These are phyloP conservation scores for Lamellibrachia columna DNA, from an alignment of 2,888 invertebrate genomes.

Conservation along the genomic window DNA sequence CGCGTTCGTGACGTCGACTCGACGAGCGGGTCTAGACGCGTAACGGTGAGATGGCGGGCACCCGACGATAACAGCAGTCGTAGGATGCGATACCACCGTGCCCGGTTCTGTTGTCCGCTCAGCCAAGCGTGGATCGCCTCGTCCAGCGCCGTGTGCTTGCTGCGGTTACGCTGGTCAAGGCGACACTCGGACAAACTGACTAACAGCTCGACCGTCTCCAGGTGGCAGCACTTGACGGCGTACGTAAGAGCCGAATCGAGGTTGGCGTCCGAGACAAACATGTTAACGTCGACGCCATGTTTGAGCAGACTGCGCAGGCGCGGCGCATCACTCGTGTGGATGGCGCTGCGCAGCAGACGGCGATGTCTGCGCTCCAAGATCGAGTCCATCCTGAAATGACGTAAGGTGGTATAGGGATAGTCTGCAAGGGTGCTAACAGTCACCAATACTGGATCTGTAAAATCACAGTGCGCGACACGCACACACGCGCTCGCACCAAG, in stretches of 20 bases:
- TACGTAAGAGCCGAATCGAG: constrained; percentile 33
- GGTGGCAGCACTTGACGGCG: constrained; percentile 32
- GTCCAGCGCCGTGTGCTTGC: constrained; percentile 33
- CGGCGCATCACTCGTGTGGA: constrained; percentile 27
- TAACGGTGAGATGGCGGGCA: constrained; percentile 22
- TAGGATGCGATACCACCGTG: constrained; percentile 32
- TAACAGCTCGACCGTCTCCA: constrained; percentile 37
- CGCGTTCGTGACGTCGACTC: constrained; percentile 22
- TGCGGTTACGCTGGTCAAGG: constrained; percentile 27
- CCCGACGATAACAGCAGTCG: constrained; percentile 31
- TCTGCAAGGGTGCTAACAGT: not conserved
- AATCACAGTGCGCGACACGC: not conserved
- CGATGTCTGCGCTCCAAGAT: constrained; percentile 20
- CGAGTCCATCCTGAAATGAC: not conserved
- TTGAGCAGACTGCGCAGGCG: constrained; percentile 23
- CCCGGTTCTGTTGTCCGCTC: constrained; percentile 6
- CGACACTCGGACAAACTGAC: constrained; percentile 25
- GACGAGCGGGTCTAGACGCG: constrained; percentile 25
- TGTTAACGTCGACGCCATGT: constrained; percentile 32
- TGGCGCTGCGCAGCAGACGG: constrained; percentile 29
- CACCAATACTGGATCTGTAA: not conserved
- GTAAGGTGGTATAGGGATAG: not conserved
- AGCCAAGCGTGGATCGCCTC: constrained; percentile 35
- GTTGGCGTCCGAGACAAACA: constrained; percentile 28
- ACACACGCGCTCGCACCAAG: not conserved